Evolutionary conservation across 2,113 vertebrate species (phyloP), one percentile per base, ranked within the genome.

Genomic region (Ardeotis arabs): DNA sequence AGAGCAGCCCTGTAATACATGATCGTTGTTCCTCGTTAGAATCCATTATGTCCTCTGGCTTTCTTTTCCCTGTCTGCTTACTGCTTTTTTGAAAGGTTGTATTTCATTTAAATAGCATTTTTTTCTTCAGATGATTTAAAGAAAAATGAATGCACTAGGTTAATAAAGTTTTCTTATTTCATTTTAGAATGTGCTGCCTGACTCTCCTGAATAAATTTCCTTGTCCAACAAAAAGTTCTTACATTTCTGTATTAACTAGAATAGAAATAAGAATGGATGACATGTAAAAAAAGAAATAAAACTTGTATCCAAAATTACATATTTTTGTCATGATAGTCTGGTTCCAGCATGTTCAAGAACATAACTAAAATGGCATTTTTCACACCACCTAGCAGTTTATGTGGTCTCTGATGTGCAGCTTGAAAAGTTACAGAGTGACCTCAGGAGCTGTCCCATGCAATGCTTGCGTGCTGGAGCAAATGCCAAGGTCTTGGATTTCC

Each of bases 261-360:
- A 75, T 76, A 91, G 91, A 93, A 92, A 35, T 91, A 94, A 76
- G 69, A 95, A 88, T 66, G 53, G 50, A 66, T 91, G 55, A 62
- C 47, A 47, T 95, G 89, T 94, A 52, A 75, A 87, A 85, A 83
- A 82, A 62, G 15, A 95, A 96, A 94, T 92, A 94, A 95, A 93
- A 59, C 16, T 44, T 63, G 59, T 58, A 67, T 87, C 88, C 31
- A 84, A 92, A 76, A 77, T 82, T 50, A 18, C 18, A 17, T 90
- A 21, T 75, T 70, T 82, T 86, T 87, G 93, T 91, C 93, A 94
- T 90, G n/a, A 85, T 88, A 94, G 59, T 96, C 82, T 95, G 87
- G 90, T 79, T 91, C 41, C 84, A 87, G 31, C 55, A 41, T 85
- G 81, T 82, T 84, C n/a, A 76, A 84, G 39, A 87, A 56, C 41